Base-by-base conservation (phyloP, 2,113 vertebrate genomes). In the Syngnathoides biaculeatus region DNA sequence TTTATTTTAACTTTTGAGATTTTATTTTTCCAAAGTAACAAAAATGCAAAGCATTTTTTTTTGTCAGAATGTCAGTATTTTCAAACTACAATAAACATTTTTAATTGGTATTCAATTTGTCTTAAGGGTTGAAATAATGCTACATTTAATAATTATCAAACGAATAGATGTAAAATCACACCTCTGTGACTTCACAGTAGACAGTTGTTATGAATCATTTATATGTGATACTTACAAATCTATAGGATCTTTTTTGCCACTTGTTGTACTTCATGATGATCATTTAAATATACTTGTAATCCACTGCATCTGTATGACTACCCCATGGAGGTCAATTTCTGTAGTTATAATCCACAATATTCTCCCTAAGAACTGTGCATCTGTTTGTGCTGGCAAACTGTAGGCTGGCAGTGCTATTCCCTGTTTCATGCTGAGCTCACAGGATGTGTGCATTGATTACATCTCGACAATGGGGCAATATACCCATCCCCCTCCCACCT, bases 371-470 rank as follows among this genome's bases (percentile, higher is more conserved):
- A 7, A 58, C 1, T 75, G 69, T 62, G 14, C 62, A 19, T 74
- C 52, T 71, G 60, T 64, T 75, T 66, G 55, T 26, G 71, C 60
- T 58, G 42, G 55, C 63, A 58, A 67, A n/a, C 56, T 62, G 71
- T 71, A 50, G 59, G 64, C 55, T 65, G 61, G 50, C 64, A 81
- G 60, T 75, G 58, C 75, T 74, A 74, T 83, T 60, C 78, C 62
- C 72, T 85, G 84, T 82, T 84, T 79, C 83, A 87, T 84, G 82
- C 71, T 77, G 80, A 73, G 85, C 86, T 89, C 81, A 90, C 88
- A 89, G 82, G 65, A 85, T 89, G 84, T 89, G 89, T 52, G 0
- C 79, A 94, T 93, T 84, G 90, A 94, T 94, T 84, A 79, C 74
- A 84, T 89, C 80, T 77, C 61, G 82, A n/a, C n/a, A n/a, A 87